phyloP scores from a whole-genome alignment of 2,888 invertebrate species.

The Lepetodrilus schrolli region DNA sequence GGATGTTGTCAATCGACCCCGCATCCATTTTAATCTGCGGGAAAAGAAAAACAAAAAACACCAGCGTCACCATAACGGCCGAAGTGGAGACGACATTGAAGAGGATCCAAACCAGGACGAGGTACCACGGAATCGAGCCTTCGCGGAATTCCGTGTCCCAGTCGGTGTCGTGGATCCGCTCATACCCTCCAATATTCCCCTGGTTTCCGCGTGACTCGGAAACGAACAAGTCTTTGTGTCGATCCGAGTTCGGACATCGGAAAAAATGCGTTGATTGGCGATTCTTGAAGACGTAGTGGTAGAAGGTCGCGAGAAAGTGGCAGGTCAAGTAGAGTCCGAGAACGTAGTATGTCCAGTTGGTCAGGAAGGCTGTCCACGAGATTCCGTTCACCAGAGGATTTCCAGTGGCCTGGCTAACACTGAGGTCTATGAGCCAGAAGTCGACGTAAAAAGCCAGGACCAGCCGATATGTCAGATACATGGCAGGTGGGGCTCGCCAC shows the following conservation, averaged over 20 bases:
- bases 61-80: conserved; percentile 62
- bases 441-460: conserved; percentile 57
- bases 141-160: not conserved
- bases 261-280: conserved; percentile 24
- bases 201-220: too few species aligned
- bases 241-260: conserved; percentile 27
- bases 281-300: conserved; percentile 32
- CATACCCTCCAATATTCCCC: too few species aligned
- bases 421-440: conserved; percentile 52
- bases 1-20: conserved; percentile 46
- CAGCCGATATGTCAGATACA: conserved; percentile 61
- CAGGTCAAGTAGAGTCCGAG: conserved; percentile 56
- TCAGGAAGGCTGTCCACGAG: conserved; percentile 62
- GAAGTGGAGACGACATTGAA: conserved; percentile 51
- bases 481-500: conserved; percentile 64
- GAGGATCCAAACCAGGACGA: conserved; percentile 57
- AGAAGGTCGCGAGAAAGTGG: conserved; percentile 43
- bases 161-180: not conserved
- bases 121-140: conserved; percentile 36
- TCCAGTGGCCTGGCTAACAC: not conserved
- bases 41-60: conserved; percentile 65
- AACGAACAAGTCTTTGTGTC: conserved; percentile 49
- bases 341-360: conserved; percentile 70
- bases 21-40: conserved; percentile 40
- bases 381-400: not conserved